Percentiles rank a stretch among this genome's conserved stretches.
Evolutionary conservation across 2,113 vertebrate species (phyloP).

Genomic region (Xenopus laevis): DNA sequence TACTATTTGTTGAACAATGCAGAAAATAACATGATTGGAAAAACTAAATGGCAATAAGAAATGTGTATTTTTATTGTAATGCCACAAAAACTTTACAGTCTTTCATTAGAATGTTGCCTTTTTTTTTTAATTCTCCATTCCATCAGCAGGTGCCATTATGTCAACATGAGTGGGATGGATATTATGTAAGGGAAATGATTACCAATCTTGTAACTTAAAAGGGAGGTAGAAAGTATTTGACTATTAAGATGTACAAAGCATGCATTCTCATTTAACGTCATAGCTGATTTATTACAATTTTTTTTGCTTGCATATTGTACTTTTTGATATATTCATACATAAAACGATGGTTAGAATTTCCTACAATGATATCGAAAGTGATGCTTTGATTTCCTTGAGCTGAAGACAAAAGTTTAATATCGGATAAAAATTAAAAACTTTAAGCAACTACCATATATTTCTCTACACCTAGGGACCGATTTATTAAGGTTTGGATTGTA

Average conservation of each 20-base stretch:
- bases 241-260: slow-evolving; percentile 74
- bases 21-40: slow-evolving; percentile 7
- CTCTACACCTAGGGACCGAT: neutral
- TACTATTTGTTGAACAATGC: slow-evolving; percentile 16
- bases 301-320: slow-evolving; percentile 75
- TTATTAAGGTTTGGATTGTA: too few species aligned
- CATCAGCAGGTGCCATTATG: neutral
- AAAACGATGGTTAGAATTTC: slow-evolving; percentile 71
- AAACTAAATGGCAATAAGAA: slow-evolving; percentile 46
- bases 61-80: slow-evolving; percentile 6
- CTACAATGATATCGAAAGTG: slow-evolving; percentile 64
- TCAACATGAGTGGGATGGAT: neutral
- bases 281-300: slow-evolving; percentile 65
- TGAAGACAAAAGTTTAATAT: neutral
- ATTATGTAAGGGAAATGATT: neutral
- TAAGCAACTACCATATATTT: neutral
- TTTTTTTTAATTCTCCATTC: neutral
- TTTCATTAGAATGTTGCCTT: neutral
- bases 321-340: slow-evolving; percentile 73
- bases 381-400: slow-evolving; percentile 58
- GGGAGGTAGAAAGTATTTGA: slow-evolving; percentile 55
- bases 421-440: neutral
- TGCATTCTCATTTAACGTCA: slow-evolving; percentile 66
- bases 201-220: slow-evolving; percentile 13
- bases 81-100: neutral